phyloP scores from a whole-genome alignment of 2,797 vertebrate genomes.

The Darevskia mixta region DNA sequence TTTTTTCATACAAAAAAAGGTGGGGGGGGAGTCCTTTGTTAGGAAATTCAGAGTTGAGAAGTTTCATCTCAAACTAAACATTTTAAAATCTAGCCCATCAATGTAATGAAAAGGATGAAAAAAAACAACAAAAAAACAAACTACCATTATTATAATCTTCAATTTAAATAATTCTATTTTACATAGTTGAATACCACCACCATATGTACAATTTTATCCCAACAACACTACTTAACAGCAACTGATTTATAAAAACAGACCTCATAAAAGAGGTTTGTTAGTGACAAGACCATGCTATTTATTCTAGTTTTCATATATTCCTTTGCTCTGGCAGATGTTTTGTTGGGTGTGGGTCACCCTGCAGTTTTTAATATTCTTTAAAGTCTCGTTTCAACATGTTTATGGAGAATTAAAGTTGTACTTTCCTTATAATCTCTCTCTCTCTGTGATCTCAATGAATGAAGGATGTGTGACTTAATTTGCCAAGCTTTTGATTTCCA shows the following conservation, averaged over 20 bases:
- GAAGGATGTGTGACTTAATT: slow-evolving; percentile 17
- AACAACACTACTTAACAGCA: background rate
- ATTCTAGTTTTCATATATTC: background rate
- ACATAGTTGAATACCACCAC: background rate
- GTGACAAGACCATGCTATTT: background rate
- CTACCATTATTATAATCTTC: background rate
- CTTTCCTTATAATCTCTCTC: slow-evolving; percentile 9
- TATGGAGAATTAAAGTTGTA: slow-evolving; percentile 2
- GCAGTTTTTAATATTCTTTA: background rate
- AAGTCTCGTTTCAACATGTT: slow-evolving; percentile 5
- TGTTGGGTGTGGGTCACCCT: background rate
- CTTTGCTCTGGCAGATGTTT: background rate
- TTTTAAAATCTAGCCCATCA: background rate
- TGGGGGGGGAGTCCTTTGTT: background rate
- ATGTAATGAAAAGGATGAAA: background rate
- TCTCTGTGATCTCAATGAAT: slow-evolving; percentile 29
- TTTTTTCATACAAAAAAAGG: too few relatives aligned
- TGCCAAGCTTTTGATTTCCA: slow-evolving; percentile 33
- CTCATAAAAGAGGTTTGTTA: background rate
- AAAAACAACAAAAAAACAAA: background rate
- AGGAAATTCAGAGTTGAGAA: background rate
- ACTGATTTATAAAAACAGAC: background rate
- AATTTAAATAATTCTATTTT: background rate
- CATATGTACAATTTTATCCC: background rate
- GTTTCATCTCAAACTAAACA: background rate